phyloP scores from a whole-genome alignment of 2,113 vertebrate species.

The Paraplagusia blochii region DNA sequence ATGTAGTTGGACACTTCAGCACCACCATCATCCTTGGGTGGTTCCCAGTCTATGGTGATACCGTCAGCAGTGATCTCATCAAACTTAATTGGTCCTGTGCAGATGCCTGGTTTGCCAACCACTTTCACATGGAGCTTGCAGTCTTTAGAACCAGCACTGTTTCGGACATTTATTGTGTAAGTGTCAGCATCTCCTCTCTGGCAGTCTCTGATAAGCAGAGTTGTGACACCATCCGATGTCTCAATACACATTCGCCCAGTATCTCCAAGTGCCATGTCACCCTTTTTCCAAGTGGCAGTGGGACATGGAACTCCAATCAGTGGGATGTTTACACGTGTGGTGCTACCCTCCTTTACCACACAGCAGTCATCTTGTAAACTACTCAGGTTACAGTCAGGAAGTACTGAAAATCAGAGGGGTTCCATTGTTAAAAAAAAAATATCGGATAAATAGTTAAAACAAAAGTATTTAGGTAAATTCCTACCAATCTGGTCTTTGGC shows the following conservation, averaged over 20 bases:
- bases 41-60: slow-evolving; percentile 91
- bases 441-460: not conserved
- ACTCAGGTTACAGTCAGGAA: slow-evolving; percentile 90
- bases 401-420: slow-evolving; percentile 70
- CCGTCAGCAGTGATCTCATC: slow-evolving; percentile 96
- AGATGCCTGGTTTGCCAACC: slow-evolving; percentile 95
- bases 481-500: slow-evolving; percentile 95
- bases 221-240: slow-evolving; percentile 83
- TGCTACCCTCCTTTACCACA: slow-evolving; percentile 90
- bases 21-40: slow-evolving; percentile 92
- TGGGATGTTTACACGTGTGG: slow-evolving; percentile 88
- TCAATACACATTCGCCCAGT: slow-evolving; percentile 88
- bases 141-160: slow-evolving; percentile 88
- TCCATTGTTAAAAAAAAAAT: not conserved
- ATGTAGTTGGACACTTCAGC: slow-evolving; percentile 97
- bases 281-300: slow-evolving; percentile 89
- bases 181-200: slow-evolving; percentile 90
- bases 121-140: slow-evolving; percentile 87
- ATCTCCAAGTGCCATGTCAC: slow-evolving; percentile 79
- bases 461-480: slow-evolving; percentile 24
- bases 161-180: slow-evolving; percentile 85
- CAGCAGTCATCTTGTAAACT: slow-evolving; percentile 84
- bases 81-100: slow-evolving; percentile 92
- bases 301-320: slow-evolving; percentile 87
- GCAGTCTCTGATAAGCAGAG: slow-evolving; percentile 89